These are phyloP conservation scores for Stichopus horrens DNA, from an alignment of 53 echinoderm and acorn worm genomes.

Conservation along the genomic window DNA sequence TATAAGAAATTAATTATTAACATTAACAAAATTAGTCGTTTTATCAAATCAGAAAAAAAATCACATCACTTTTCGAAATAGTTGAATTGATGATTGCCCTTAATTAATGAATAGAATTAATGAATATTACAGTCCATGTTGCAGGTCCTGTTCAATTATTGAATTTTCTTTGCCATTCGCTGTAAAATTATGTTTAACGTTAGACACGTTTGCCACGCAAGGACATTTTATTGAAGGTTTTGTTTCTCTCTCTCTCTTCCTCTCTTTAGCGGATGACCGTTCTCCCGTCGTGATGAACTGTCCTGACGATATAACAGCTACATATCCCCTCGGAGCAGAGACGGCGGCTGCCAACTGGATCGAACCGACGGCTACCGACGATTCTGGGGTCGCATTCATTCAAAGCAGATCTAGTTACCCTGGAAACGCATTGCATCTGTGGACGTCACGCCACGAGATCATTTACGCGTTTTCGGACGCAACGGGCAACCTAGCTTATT, in stretches of 20 bases:
- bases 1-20: too few relatives aligned
- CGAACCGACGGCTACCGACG: conserved; percentile 21
- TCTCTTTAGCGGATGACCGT: background rate
- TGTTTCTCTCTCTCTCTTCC: background rate
- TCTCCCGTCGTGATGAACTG: background rate
- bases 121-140: too few relatives aligned
- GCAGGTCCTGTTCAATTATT: too few relatives aligned
- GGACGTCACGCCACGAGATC: conserved; percentile 3
- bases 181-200: too few relatives aligned
- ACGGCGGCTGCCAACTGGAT: conserved; percentile 13
- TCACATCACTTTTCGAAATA: too few relatives aligned
- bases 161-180: too few relatives aligned
- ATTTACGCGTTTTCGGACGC: conserved; percentile 22
- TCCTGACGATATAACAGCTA: conserved; percentile 1
- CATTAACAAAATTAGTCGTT: too few relatives aligned
- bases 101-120: too few relatives aligned
- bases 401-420: conserved; percentile 15
- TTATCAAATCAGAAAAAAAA: too few relatives aligned
- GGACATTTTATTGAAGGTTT: too few relatives aligned
- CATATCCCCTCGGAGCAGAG: background rate
- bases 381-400: conserved; percentile 14
- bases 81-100: too few relatives aligned
- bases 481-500: conserved; percentile 17
- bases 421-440: conserved; percentile 5
- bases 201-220: too few relatives aligned